phyloP scores from a whole-genome alignment of 2,888 invertebrate species.

The Ophioninae sp. region DNA sequence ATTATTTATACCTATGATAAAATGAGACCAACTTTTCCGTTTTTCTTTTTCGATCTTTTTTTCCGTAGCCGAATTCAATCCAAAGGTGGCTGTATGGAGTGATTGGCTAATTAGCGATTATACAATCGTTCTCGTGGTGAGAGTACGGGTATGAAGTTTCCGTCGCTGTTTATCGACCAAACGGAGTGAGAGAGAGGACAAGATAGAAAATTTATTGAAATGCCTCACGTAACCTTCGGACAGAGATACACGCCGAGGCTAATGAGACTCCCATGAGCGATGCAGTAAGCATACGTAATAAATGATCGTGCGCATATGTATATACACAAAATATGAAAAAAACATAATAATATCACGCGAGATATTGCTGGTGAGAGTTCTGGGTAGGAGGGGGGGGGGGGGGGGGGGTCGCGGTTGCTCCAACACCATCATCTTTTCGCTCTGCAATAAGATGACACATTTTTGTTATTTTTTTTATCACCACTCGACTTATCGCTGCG shows the following conservation, averaged over 20 bases:
- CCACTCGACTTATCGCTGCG: background rate
- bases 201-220: conserved; percentile 56
- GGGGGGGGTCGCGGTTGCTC: background rate
- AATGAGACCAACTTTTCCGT: background rate
- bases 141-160: conserved; percentile 33
- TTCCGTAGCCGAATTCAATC: conserved; percentile 17
- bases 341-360: conserved; percentile 26
- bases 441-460: conserved; percentile 44
- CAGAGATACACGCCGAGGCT: conserved; percentile 57
- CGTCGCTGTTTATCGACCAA: conserved; percentile 30
- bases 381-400: background rate
- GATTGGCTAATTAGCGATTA: conserved; percentile 51
- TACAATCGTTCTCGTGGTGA: conserved; percentile 31
- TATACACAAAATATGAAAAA: conserved; percentile 36
- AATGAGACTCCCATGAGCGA: conserved; percentile 60
- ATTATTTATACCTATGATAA: background rate
- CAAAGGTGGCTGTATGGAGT: conserved; percentile 25
- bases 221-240: conserved; percentile 56
- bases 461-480: background rate
- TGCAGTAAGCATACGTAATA: conserved; percentile 59
- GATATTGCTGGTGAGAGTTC: conserved; percentile 18
- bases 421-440: conserved; percentile 24
- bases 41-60: conserved; percentile 1
- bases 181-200: background rate
- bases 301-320: conserved; percentile 48